Conservation (phyloP, 2,113 vertebrate genomes). For the Phoxinus phoxinus region DNA sequence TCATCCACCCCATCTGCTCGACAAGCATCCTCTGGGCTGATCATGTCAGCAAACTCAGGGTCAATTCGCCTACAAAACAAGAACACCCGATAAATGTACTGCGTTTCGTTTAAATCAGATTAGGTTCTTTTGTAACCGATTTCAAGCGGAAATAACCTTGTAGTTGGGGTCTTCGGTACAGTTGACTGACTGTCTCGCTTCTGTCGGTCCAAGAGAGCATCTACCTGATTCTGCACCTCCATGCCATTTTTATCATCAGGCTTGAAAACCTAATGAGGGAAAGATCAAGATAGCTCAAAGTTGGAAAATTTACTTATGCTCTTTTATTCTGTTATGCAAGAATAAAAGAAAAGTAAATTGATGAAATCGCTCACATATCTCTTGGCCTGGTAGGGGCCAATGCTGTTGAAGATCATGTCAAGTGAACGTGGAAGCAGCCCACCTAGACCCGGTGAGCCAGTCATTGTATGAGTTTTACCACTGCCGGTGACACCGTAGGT, state of each 20-base stretch:
- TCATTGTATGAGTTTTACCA: constrained; percentile 97
- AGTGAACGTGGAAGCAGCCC: constrained; percentile 92
- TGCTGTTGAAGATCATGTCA: constrained; percentile 95
- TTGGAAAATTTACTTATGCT: background rate
- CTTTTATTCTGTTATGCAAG: no score
- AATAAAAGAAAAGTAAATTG: background rate
- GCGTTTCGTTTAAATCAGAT: background rate
- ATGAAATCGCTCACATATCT: constrained; percentile 81
- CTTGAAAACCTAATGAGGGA: constrained; percentile 86
- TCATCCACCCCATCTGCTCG: constrained; percentile 87
- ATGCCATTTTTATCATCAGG: constrained; percentile 94
- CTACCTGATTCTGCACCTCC: constrained; percentile 90
- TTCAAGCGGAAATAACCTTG: constrained; percentile 75
- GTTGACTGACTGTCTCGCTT: constrained; percentile 81
- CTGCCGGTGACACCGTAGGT: constrained; percentile 96
- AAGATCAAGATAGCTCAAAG: background rate
- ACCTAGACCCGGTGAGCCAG: constrained; percentile 89
- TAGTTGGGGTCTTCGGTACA: constrained; percentile 78
- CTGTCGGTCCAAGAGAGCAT: constrained; percentile 92
- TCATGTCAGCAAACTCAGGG: constrained; percentile 93
- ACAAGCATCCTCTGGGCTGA: constrained; percentile 83
- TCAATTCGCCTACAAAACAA: constrained; percentile 79
- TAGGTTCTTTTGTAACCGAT: background rate
- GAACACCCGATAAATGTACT: background rate
- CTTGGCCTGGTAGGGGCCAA: constrained; percentile 89